Evolutionary conservation across 2,113 vertebrate species (phyloP), one percentile per base, ranked within the genome.

Genomic region (Hippocampus guttulatus): DNA sequence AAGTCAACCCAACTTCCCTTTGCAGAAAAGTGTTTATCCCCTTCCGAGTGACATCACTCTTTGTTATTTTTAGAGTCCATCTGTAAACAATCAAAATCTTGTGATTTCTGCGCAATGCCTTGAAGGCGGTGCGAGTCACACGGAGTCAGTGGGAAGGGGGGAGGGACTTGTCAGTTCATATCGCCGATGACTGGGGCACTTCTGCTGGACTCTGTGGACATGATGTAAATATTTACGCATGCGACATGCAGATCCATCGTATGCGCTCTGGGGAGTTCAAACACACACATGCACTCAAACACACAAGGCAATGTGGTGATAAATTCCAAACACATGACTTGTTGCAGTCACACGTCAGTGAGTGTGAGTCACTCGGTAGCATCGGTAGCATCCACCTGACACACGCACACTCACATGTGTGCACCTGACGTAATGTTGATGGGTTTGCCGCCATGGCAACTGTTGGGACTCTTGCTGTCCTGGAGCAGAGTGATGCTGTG

Each of bases 401-500:
- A 81, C 72, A 74, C 55, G 74, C 76, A 79, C 72, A 70, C 55
- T 71, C 65, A 57, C 75, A 74, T 73, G 75, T 77, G 79, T 25
- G 68, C 81, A 86, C 85, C 80, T 88, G 88, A 86, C 74, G 68
- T 83, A 71, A 81, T 80, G 79, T 89, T 90, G 87, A 88, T 88
- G 84, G 89, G 83, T 88, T 80, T 82, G 85, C 82, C 77, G 41
- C 85, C 88, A 91, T 91, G 85, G 88, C 88, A 91, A 89, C 89
- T 85, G 82, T 84, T 83, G 85, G 75, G 84, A 84, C 87, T 88
- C 87, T 89, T 84, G 79, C 81, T 81, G 88, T 91, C 88, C 87
- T 86, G 81, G 85, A 86, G 88, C 87, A 84, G 84, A 88, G 80
- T 78, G 81, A 74, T 79, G 78, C 85, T 80, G 84, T 75, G 78